Percentiles rank a stretch among this genome's conserved stretches.
These are phyloP conservation scores for Netelia melanura DNA, from an alignment of 2,888 invertebrate species.

Conservation along the genomic window DNA sequence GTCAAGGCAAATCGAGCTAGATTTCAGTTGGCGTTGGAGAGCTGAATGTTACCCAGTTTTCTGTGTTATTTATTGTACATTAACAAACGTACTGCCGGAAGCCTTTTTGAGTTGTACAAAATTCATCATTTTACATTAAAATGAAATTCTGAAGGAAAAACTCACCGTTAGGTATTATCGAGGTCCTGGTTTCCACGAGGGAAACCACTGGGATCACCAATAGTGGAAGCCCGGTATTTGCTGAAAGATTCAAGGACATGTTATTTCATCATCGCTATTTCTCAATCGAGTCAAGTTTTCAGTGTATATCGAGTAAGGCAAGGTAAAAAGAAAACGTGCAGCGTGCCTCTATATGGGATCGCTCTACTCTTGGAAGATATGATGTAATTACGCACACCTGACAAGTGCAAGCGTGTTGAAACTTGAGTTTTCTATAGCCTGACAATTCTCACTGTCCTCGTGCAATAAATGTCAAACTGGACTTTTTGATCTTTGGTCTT, in stretches of 20 bases:
- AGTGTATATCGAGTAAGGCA: neutral
- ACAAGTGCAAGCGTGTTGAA: slow-evolving; percentile 8
- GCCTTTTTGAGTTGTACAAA: neutral
- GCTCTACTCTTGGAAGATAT: neutral
- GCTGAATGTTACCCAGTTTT: too few relatives aligned
- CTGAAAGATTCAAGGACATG: slow-evolving; percentile 71
- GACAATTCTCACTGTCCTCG: neutral
- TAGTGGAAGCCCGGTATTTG: slow-evolving; percentile 71
- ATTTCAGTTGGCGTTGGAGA: too few relatives aligned
- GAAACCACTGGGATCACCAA: slow-evolving; percentile 81
- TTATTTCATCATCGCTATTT: slow-evolving; percentile 41
- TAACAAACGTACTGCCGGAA: neutral
- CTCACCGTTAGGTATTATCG: slow-evolving; percentile 81
- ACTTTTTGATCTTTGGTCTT: neutral
- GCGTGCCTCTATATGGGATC: neutral
- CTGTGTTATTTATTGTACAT: too few relatives aligned
- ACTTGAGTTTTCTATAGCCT: slow-evolving; percentile 4
- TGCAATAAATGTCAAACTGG: neutral
- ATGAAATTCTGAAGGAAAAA: slow-evolving; percentile 36
- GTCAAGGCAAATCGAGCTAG: too few relatives aligned
- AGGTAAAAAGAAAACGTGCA: neutral
- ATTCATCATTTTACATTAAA: too few relatives aligned
- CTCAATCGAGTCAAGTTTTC: slow-evolving; percentile 5
- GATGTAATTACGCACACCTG: slow-evolving; percentile 26
- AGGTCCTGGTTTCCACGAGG: slow-evolving; percentile 80